phyloP scores from a whole-genome alignment of 1,140 invertebrate genomes.

The Acyrthosiphon pisum region DNA sequence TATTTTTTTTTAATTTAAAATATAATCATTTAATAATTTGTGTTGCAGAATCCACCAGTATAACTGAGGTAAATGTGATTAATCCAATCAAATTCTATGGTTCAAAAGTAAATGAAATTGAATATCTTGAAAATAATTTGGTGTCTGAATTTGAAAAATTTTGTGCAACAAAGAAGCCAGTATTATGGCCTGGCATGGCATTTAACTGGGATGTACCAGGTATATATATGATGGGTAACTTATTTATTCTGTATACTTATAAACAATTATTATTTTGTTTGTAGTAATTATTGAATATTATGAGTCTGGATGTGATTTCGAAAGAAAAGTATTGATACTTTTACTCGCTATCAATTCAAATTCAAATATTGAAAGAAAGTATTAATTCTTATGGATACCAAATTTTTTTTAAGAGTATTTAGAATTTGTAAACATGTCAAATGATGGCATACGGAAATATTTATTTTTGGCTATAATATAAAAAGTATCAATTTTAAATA shows the following conservation, averaged over 20 bases:
- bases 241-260: background rate
- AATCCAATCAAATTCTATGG: background rate
- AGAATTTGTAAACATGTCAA: too few relatives aligned
- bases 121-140: conserved; percentile 6
- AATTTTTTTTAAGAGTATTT: too few relatives aligned
- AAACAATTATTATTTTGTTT: background rate
- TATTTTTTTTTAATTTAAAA: background rate
- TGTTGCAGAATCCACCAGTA: background rate
- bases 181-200: conserved; percentile 53
- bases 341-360: too few relatives aligned
- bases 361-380: too few relatives aligned
- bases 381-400: too few relatives aligned
- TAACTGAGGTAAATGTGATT: background rate
- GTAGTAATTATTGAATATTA: background rate
- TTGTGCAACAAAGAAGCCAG: conserved; percentile 32
- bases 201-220: conserved; percentile 46
- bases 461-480: too few relatives aligned
- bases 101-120: conserved; percentile 9
- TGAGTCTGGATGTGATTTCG: too few relatives aligned
- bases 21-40: background rate
- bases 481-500: too few relatives aligned
- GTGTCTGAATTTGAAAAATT: conserved; percentile 3
- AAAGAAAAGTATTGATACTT: too few relatives aligned
- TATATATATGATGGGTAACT: conserved; percentile 4
- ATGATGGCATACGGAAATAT: too few relatives aligned